A percentile compares a stretch with the other conserved stretches of the same genome.
Evolutionary conservation across 2,888 invertebrate genomes (phyloP).

Genomic region (Drosophila rellima): DNA sequence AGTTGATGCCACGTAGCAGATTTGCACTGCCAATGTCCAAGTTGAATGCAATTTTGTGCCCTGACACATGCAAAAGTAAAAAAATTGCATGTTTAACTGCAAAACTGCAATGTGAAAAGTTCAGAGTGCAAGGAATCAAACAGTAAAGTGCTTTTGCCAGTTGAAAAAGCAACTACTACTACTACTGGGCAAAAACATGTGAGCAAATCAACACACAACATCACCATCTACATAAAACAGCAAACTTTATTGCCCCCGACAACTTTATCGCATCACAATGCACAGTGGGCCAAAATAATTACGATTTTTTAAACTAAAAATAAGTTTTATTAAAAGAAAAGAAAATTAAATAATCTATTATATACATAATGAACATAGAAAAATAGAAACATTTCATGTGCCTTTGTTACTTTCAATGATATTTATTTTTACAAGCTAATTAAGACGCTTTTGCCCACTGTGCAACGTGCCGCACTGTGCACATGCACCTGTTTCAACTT

Average conservation of each 20-base stretch:
- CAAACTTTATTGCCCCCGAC: conserved; percentile 45
- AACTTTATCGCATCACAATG: background rate
- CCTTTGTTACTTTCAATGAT: background rate
- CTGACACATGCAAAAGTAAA: conserved; percentile 58
- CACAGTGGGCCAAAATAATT: background rate
- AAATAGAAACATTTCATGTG: background rate
- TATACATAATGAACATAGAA: too few species aligned
- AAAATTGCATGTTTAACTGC: too few species aligned
- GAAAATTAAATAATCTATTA: background rate
- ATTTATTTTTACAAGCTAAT: background rate
- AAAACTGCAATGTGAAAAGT: conserved; percentile 36
- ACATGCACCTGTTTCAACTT: conserved; percentile 75
- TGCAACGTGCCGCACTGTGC: conserved; percentile 20
- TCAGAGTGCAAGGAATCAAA: conserved; percentile 34
- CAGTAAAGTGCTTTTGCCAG: conserved; percentile 27
- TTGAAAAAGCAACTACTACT: conserved; percentile 20
- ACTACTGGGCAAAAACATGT: conserved; percentile 26
- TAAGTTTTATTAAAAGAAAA: too few species aligned
- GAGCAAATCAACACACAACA: conserved; percentile 47
- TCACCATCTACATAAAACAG: conserved; percentile 38
- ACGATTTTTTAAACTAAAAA: too few species aligned
- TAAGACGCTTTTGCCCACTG: background rate
- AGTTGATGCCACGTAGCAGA: conserved; percentile 62
- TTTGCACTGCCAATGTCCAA: conserved; percentile 40
- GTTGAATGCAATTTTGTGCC: conserved; percentile 68